Base-by-base conservation (phyloP, 2,113 vertebrate genomes). In the Phoenicopterus ruber region DNA sequence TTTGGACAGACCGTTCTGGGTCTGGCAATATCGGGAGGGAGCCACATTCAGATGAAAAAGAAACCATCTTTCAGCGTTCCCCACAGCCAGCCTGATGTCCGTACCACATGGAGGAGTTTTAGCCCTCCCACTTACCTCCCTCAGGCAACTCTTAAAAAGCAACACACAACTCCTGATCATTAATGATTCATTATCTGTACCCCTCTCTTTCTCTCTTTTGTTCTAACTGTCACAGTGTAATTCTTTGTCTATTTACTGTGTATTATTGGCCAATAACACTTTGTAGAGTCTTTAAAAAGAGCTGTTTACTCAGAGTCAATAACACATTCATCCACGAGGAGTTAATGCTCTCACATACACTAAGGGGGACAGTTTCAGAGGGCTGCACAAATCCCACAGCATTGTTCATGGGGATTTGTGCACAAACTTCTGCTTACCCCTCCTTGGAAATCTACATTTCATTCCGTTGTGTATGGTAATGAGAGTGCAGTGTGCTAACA, bases 291-390 rank as follows among this genome's bases (percentile, higher is more conserved):
- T 95, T 90, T 95, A 62, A 78, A 91, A 95, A 82, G 87, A 19
- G 71, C 87, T 97, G 96, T 96, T 96, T 97, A 12, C 96, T 92
- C 85, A 91, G 93, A 95, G 95, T 96, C 96, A 95, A 96, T 96
- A 93, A 97, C 93, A 77, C 94, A 90, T 95, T 96, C 95, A 96
- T 78, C 81, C 71, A n/a, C 2, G 7, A 90, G 78, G 36, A 73
- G 88, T 92, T 95, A 90, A 94, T 96, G 92, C 94, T 91, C 94
- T 90, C 67, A 61, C 81, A 55, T 46, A 86, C 73, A 34, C 91
- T 57, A 36, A 54, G 62, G 69, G 80, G 74, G 82, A 91, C 63
- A 85, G 86, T 87, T 96, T 40, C 95, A 70, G 90, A 79, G 71
- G 62, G 76, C 82, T 55, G 87, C 95, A 62, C 92, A 96, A 95